A percentile compares a stretch with the other conserved stretches of the same genome.
phyloP scores from a whole-genome alignment of 2,888 invertebrate genomes.

The Celastrina argiolus region DNA sequence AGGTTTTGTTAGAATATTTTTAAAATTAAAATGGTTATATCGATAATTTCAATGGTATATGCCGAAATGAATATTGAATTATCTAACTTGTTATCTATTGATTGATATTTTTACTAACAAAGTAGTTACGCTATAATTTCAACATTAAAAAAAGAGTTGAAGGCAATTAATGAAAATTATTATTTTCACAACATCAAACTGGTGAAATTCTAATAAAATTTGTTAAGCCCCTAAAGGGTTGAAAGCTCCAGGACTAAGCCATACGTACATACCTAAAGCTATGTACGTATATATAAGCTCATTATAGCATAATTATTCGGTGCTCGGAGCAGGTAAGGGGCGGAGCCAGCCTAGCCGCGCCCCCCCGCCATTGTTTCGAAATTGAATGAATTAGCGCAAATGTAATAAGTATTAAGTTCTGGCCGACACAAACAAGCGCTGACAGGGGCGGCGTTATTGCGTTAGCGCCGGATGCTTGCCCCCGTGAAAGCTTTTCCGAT shows the following conservation, averaged over 20 bases:
- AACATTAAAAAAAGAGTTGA: no score
- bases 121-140: no score
- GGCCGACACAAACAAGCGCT: constrained; percentile 65
- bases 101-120: no score
- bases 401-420: constrained; percentile 73
- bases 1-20: no score
- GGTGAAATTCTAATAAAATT: not conserved
- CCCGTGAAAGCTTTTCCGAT: constrained; percentile 54
- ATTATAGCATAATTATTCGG: not conserved
- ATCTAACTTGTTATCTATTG: no score
- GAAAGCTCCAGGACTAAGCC: not conserved
- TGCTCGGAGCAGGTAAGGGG: constrained; percentile 52
- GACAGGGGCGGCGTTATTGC: constrained; percentile 64
- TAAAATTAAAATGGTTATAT: no score
- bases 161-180: no score
- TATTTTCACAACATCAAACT: not conserved
- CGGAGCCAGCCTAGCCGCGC: constrained; percentile 56
- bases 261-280: not conserved
- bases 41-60: no score
- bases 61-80: no score
- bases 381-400: constrained; percentile 76
- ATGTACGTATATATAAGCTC: not conserved
- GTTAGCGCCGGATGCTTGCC: constrained; percentile 56
- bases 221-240: not conserved
- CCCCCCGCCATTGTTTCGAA: constrained; percentile 67